phyloP scores from a whole-genome alignment of 2,113 vertebrate genomes.

The Tretioscincus oriximinensis region DNA sequence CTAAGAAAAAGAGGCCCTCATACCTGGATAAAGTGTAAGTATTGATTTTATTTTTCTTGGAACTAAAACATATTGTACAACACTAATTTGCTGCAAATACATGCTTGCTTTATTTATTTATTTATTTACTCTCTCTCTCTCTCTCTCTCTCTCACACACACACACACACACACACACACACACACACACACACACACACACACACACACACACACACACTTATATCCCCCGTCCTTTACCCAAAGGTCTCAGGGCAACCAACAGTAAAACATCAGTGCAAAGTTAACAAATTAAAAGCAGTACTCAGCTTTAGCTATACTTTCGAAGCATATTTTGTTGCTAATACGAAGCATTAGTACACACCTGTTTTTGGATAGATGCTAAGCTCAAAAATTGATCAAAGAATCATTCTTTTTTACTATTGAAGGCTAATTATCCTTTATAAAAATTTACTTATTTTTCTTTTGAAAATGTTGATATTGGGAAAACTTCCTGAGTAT shows the following conservation, averaged over 20 bases:
- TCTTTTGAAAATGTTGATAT: background rate
- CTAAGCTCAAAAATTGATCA: background rate
- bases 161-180: too few species aligned
- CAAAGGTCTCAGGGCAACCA: too few species aligned
- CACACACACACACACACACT: too few species aligned
- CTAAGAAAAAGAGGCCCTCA: slow-evolving; percentile 77
- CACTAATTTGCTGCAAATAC: background rate
- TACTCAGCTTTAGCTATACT: background rate
- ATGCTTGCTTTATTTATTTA: background rate
- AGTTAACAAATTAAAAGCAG: too few species aligned
- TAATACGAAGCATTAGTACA: background rate
- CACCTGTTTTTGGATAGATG: background rate
- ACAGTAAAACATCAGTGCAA: too few species aligned
- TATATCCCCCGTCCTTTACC: too few species aligned
- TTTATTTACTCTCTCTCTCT: too few species aligned
- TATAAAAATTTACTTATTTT: background rate
- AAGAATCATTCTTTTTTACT: background rate
- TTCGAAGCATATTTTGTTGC: background rate
- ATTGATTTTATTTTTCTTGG: slow-evolving; percentile 14
- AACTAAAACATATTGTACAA: background rate
- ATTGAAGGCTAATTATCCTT: background rate
- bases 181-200: too few species aligned
- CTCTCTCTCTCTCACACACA: too few species aligned
- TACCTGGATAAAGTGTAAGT: slow-evolving; percentile 81
- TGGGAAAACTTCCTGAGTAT: background rate